Evolutionary conservation across 1,140 invertebrate genomes (phyloP), one percentile per base, ranked within the genome.

Genomic region (Ectropis grisescens): DNA sequence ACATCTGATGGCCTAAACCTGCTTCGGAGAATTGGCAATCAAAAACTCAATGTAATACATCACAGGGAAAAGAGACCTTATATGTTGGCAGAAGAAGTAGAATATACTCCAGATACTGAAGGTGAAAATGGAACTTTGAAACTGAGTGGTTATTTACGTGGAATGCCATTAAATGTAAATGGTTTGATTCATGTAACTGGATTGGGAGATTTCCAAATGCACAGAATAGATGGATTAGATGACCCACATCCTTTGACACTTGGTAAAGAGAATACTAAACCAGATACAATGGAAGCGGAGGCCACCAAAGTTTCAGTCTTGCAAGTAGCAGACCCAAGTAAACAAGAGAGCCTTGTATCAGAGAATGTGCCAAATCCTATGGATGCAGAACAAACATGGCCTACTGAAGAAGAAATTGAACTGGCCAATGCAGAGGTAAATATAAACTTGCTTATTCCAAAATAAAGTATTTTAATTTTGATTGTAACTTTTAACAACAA

Each of bases 311-410:
- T 83, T 8, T 82, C 80, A 46, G 55, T 93, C 6, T 58, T 94
- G 24, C 87, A 88, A 53, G 68, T 61, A 16, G 87, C 90, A 35
- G 88, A 94, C 84, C 86, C 89, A 4, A 40, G 46, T 0, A 86
- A 89, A 66, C 91, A 93, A 84, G 92, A 93, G 64, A 88, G 88
- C 30, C 82, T 98, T 10, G 80, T 89, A 39, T 85, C 85, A 46
- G 95, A 97, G 84, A 92, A 94, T 82, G 83, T 89, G 35, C 89
- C 90, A 11, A 93, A 98, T 83, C 89, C 90, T 14, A 95, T 98
- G 94, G 93, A 97, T 74, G 93, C 90, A 9, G 96, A 98, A 82
- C 96, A 98, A 83, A 97, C 96, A 12, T 98, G 94, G 93, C 95
- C 96, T 0, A 97, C 93, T 13, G 91, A 94, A 41, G 93, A 97